These are phyloP conservation scores for Pemphigus obesinymphae DNA, from an alignment of 1,140 invertebrate species.

Conservation along the genomic window DNA sequence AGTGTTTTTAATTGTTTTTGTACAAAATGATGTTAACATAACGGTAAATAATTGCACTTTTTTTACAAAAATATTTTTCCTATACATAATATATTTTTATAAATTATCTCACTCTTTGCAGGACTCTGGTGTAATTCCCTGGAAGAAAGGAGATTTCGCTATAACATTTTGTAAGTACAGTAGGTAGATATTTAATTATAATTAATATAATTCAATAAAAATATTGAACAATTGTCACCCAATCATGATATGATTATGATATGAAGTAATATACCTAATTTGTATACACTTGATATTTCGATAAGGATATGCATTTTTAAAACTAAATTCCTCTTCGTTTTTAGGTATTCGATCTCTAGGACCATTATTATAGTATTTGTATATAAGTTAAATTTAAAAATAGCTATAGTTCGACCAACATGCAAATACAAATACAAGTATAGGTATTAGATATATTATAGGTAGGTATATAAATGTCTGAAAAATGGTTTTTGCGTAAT, in stretches of 20 bases:
- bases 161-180: conserved; percentile 14
- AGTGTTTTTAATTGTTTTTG: neutral
- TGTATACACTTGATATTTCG: neutral
- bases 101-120: neutral
- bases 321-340: no score
- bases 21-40: neutral
- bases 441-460: neutral
- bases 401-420: no score
- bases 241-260: neutral
- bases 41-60: neutral
- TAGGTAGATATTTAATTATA: neutral
- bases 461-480: neutral
- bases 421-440: no score
- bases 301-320: neutral
- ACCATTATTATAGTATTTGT: no score
- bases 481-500: neutral
- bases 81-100: neutral
- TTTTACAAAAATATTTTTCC: no score
- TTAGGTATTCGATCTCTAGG: no score
- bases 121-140: neutral
- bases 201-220: neutral
- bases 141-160: neutral
- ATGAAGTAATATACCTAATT: neutral
- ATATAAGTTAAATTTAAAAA: neutral
- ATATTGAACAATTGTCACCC: neutral